Conservation (phyloP, 2,113 vertebrate species). For the Rhinichthys klamathensis region DNA sequence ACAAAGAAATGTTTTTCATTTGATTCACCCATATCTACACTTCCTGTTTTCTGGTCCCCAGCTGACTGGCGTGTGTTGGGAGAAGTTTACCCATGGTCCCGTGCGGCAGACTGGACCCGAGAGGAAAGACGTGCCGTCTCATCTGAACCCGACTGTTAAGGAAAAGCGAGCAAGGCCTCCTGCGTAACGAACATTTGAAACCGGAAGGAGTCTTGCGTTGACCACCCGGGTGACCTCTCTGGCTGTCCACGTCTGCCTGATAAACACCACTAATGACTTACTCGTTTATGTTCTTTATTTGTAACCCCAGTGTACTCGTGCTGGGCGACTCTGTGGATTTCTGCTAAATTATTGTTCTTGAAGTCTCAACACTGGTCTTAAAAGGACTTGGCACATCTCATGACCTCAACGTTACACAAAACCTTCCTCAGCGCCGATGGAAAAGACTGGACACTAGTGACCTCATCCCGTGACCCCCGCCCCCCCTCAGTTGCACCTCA, state of each 20-base stretch:
- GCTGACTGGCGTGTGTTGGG: conserved; percentile 54
- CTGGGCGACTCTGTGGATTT: conserved; percentile 68
- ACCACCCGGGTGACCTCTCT: conserved; percentile 50
- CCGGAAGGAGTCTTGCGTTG: conserved; percentile 29
- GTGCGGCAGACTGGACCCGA: conserved; percentile 70
- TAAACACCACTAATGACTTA: conserved; percentile 73
- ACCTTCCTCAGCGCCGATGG: conserved; percentile 53
- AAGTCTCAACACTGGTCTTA: conserved; percentile 81
- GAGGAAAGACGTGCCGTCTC: conserved; percentile 64
- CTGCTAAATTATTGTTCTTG: conserved; percentile 80
- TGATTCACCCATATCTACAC: neutral
- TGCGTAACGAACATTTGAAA: conserved; percentile 37
- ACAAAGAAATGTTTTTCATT: neutral
- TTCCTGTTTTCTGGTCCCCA: conserved; percentile 45
- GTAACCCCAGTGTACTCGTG: conserved; percentile 60
- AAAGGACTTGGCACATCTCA: conserved; percentile 55
- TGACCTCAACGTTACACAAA: conserved; percentile 59
- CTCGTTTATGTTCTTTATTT: conserved; percentile 52
- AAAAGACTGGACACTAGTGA: conserved; percentile 63
- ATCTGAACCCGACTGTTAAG: conserved; percentile 61
- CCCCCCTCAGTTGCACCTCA: conserved; percentile 57
- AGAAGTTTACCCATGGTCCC: conserved; percentile 64
- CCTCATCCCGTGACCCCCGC: conserved; percentile 42
- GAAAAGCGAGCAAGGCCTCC: conserved; percentile 53
- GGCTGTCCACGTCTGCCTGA: conserved; percentile 63